Evolutionary conservation across 2,888 invertebrate genomes (phyloP), one percentile per base, ranked within the genome.

Genomic region (Laspeyria flexula): DNA sequence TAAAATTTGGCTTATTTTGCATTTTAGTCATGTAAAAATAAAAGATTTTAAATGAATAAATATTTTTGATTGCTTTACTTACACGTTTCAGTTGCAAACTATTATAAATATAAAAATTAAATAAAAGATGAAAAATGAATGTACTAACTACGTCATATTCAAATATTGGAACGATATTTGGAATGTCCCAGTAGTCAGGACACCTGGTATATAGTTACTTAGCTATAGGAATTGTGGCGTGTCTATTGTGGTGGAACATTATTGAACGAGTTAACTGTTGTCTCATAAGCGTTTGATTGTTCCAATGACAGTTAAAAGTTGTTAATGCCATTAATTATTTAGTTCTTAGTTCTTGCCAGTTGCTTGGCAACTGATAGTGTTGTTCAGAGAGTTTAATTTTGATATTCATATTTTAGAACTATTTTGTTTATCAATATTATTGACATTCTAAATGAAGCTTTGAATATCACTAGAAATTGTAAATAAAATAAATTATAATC

Each of bases 321-420:
- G 9, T 38, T 42, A 60, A 72, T 79, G 79, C 79, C 78, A 79
- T 75, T 79, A 71, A 68, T 38, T 60, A 56, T 51, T 56, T 75
- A 75, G 66, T 66, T 55, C 55, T 68, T 72, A 68, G 56, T 39
- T 79, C 78, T 79, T 79, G 78, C 79, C 78, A 69, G 78, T 75
- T 77, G 75, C 35, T 33, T 31, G 25, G 48, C 78, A 75, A 75
- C 75, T 78, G 78, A 65, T 53, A 56, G 43, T 60, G 50, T 23
- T 40, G 39, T 52, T 64, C 49, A 40, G 42, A 56, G 54, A 27
- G 16, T 50, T 23, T 18, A 16, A 29, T 35, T 44, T 61, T 44
- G 16, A 52, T 45, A 40, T 34, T 44, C n/a, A 13, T 11, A 40
- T 31, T 48, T 34, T 12, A 25, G 47, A n/a, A 45, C 30, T 18